These are phyloP conservation scores for Neosilurus hyrtlii DNA, from an alignment of 2,797 vertebrate species.

Conservation along the genomic window DNA sequence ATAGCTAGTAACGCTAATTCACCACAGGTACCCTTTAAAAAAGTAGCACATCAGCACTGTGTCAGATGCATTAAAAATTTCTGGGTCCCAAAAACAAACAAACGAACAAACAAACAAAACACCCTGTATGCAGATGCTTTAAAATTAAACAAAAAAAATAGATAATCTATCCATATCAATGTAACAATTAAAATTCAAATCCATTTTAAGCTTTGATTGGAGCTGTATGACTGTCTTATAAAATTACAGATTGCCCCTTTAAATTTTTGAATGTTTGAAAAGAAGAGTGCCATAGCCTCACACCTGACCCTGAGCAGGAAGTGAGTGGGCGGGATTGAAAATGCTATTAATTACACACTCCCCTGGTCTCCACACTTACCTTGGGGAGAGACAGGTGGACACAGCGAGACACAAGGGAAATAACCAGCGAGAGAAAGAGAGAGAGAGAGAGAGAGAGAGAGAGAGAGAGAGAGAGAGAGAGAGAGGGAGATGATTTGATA, in stretches of 20 bases:
- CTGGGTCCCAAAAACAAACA: neutral
- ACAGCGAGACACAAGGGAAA: slow-evolving; percentile 48
- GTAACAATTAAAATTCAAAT: neutral
- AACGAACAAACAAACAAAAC: too few species aligned
- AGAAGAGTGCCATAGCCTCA: slow-evolving; percentile 21
- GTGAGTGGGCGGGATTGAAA: slow-evolving; percentile 56
- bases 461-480: slow-evolving; percentile 25
- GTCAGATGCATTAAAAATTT: neutral
- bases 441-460: slow-evolving; percentile 17
- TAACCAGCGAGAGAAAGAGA: slow-evolving; percentile 39
- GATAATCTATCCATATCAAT: neutral
- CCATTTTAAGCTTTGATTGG: neutral
- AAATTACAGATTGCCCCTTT: neutral
- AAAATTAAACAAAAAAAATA: neutral
- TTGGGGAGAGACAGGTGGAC: slow-evolving; percentile 57
- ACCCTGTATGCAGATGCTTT: neutral
- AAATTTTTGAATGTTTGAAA: slow-evolving; percentile 29
- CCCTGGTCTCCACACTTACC: slow-evolving; percentile 67
- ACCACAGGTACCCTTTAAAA: neutral
- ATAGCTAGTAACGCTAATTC: too few species aligned
- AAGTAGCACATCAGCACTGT: neutral
- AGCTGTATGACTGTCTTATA: neutral
- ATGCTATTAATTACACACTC: slow-evolving; percentile 76
- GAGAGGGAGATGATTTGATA: slow-evolving; percentile 2
- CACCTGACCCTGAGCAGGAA: slow-evolving; percentile 59